Evolutionary conservation across 2,113 vertebrate genomes (phyloP).

Genomic region (Ploceus nigricollis): DNA sequence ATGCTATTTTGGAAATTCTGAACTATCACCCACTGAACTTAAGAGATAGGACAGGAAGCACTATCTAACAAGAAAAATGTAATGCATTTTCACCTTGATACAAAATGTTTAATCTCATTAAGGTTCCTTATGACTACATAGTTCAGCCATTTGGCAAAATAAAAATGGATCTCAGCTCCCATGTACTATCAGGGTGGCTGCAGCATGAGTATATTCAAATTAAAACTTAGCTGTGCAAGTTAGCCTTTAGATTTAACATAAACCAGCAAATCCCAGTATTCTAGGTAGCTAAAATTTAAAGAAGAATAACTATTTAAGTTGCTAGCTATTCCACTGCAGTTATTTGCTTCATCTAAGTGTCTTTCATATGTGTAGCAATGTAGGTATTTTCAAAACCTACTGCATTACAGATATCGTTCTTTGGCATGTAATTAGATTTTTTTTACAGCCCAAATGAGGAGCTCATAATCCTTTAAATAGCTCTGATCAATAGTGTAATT

Average conservation of each 20-base stretch:
- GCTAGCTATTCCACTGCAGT: not conserved
- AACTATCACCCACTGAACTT: not conserved
- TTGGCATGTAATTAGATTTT: conserved; percentile 53
- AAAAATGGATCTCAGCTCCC: not conserved
- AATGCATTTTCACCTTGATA: not conserved
- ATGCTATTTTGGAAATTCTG: not conserved
- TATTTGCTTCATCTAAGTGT: not conserved
- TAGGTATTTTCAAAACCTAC: conserved; percentile 9
- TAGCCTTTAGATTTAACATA: not conserved
- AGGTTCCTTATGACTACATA: not conserved
- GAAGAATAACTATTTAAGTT: not conserved
- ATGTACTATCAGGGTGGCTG: not conserved
- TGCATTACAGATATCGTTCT: conserved; percentile 25
- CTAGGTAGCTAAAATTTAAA: not conserved
- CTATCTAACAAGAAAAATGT: not conserved
- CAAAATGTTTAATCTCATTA: not conserved
- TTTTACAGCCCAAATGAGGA: conserved; percentile 72
- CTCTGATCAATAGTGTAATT: conserved; percentile 76
- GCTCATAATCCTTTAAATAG: conserved; percentile 72
- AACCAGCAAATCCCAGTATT: not conserved
- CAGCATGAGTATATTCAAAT: not conserved
- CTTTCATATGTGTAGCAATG: not conserved
- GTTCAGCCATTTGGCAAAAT: not conserved
- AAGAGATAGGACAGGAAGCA: not conserved
- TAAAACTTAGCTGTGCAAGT: not conserved